phyloP scores from a whole-genome alignment of 2,113 vertebrate species.

The Ceratotherium simum region DNA sequence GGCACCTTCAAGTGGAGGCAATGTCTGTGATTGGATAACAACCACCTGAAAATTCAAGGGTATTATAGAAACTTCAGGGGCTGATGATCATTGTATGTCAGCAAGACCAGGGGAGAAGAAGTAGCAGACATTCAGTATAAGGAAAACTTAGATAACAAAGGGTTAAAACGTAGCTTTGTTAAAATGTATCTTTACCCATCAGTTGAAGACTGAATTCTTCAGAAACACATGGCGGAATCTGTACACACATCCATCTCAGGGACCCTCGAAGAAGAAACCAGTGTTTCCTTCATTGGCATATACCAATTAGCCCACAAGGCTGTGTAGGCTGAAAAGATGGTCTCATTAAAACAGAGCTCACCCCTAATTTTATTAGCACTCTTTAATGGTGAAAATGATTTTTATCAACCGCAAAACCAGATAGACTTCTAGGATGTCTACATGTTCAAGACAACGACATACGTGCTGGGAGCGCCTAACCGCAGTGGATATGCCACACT shows the following conservation, averaged over 20 bases:
- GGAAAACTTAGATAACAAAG: not conserved
- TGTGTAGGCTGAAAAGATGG: not conserved
- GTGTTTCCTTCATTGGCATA: not conserved
- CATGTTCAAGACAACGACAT: not conserved
- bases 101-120: not conserved
- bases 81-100: not conserved
- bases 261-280: not conserved
- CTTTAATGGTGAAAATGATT: slow-evolving; percentile 11
- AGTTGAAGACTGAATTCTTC: slow-evolving; percentile 4
- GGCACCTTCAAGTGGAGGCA: not conserved
- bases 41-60: not conserved
- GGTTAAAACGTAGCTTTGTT: not conserved
- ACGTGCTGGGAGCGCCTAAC: not conserved
- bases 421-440: not conserved
- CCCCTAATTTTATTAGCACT: not conserved
- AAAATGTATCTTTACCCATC: not conserved
- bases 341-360: not conserved
- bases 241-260: not conserved
- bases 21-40: not conserved
- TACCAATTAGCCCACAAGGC: not conserved
- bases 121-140: not conserved
- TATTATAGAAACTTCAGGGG: not conserved
- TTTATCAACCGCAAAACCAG: slow-evolving; percentile 10
- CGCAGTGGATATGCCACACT: not conserved
- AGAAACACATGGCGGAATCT: not conserved